phyloP scores from a whole-genome alignment of 2,797 vertebrate genomes.

The Tamandua tetradactyla region DNA sequence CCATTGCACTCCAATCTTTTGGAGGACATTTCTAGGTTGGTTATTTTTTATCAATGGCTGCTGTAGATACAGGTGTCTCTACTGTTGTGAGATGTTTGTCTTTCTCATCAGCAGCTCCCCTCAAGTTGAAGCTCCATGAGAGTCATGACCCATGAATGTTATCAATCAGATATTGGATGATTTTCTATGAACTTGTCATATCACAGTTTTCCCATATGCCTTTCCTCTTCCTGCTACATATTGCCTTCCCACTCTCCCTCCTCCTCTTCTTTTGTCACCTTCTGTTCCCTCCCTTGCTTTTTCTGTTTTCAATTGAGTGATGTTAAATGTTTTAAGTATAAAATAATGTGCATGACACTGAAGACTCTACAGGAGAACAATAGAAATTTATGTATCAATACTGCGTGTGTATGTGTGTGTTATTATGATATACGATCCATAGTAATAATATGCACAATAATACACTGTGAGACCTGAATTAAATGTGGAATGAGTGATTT shows the following conservation, averaged over 20 bases:
- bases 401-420: neutral
- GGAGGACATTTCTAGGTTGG: neutral
- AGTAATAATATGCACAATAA: neutral
- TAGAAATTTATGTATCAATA: neutral
- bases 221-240: conserved; percentile 43
- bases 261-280: conserved; percentile 68
- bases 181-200: conserved; percentile 53
- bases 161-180: conserved; percentile 22
- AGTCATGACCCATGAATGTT: neutral
- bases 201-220: conserved; percentile 52
- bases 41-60: neutral
- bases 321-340: conserved; percentile 60
- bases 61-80: neutral
- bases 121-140: neutral
- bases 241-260: conserved; percentile 66
- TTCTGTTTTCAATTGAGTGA: conserved; percentile 68
- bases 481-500: neutral
- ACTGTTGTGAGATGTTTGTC: neutral
- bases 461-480: neutral
- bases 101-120: neutral
- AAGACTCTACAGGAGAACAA: neutral
- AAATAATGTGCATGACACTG: conserved; percentile 20
- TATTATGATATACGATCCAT: neutral
- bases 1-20: neutral
- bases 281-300: conserved; percentile 76